Conservation (phyloP, 2,113 vertebrate genomes). For the Urocolius indicus region DNA sequence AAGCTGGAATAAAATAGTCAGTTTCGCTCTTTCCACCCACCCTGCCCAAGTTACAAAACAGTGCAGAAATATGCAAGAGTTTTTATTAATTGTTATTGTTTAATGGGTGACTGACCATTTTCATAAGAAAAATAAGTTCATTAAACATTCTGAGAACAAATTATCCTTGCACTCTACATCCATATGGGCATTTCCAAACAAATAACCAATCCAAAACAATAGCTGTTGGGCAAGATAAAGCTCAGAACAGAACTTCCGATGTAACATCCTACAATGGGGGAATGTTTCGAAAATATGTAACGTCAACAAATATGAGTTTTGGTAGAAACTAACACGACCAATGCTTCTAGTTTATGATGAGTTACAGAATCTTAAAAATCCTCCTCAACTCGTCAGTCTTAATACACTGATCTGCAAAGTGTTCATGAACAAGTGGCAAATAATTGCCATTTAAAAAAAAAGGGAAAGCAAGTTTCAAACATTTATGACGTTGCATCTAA, state of each 20-base stretch:
- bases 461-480: not conserved
- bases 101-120: not conserved
- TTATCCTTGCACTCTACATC: not conserved
- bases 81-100: conserved; percentile 13
- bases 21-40: not conserved
- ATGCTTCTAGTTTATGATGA: not conserved
- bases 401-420: not conserved
- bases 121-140: not conserved
- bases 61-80: not conserved
- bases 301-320: not conserved
- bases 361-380: not conserved
- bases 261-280: not conserved
- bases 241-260: not conserved
- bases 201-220: not conserved
- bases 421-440: not conserved
- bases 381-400: not conserved
- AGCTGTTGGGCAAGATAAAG: not conserved
- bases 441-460: not conserved
- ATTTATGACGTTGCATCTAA: not conserved
- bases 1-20: not conserved
- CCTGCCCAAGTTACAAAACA: not conserved
- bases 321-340: not conserved
- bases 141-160: not conserved
- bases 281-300: not conserved
- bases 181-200: not conserved